A percentile compares a stretch with the other conserved stretches of the same genome.
These are phyloP conservation scores for Cinclus cinclus DNA, from an alignment of 2,113 vertebrate species.

Conservation along the genomic window DNA sequence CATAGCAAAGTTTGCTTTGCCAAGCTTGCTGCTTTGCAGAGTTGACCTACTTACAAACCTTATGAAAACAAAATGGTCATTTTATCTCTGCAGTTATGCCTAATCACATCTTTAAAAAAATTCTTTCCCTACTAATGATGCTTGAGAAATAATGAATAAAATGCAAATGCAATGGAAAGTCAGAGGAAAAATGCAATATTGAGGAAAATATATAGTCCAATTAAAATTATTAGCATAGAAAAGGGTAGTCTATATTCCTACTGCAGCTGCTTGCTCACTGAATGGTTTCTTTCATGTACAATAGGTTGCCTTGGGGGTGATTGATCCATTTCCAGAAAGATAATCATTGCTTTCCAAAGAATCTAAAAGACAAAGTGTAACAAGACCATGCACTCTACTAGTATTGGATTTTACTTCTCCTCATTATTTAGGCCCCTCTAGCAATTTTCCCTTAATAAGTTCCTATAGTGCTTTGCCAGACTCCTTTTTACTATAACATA, in stretches of 20 bases:
- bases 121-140: conserved; percentile 14
- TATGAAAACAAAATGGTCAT: conserved; percentile 41
- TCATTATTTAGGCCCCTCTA: conserved; percentile 67
- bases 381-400: conserved; percentile 19
- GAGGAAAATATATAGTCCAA: conserved; percentile 50
- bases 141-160: conserved; percentile 57
- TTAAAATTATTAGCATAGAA: conserved; percentile 57
- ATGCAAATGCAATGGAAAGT: conserved; percentile 13
- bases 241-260: conserved; percentile 44
- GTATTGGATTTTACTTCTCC: conserved; percentile 55
- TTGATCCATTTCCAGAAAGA: conserved; percentile 55
- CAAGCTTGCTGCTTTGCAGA: background rate
- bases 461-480: background rate
- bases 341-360: conserved; percentile 57
- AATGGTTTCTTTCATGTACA: conserved; percentile 27
- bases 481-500: background rate
- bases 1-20: background rate
- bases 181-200: conserved; percentile 1
- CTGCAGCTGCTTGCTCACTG: background rate
- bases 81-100: conserved; percentile 25
- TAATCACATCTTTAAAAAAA: conserved; percentile 37
- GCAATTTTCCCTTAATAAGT: conserved; percentile 58
- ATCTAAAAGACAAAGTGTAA: conserved; percentile 58
- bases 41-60: conserved; percentile 55
- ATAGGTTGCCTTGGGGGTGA: conserved; percentile 50